Evolutionary conservation across 2,113 vertebrate species (phyloP).

Genomic region (Malaclemys terrapin): DNA sequence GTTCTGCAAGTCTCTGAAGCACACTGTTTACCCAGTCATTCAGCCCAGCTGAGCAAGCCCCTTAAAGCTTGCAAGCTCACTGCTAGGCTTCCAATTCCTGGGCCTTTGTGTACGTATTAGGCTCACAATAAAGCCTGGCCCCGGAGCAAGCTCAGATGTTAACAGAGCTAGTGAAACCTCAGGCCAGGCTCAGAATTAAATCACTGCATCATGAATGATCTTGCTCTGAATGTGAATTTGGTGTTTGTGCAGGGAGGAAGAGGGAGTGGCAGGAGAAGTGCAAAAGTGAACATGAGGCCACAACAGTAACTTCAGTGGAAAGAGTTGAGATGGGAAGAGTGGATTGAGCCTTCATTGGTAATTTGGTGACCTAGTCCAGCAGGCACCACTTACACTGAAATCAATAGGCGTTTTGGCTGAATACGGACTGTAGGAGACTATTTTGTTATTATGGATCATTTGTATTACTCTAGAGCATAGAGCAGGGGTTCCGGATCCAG

Average conservation of each 20-base stretch:
- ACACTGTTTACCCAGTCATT: slow-evolving; percentile 28
- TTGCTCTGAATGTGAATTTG: not conserved
- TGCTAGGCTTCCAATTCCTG: slow-evolving; percentile 31
- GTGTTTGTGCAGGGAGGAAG: not conserved
- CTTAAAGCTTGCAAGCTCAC: not conserved
- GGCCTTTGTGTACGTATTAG: slow-evolving; percentile 46
- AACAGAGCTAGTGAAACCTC: slow-evolving; percentile 38
- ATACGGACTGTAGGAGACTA: not conserved
- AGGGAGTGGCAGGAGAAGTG: not conserved
- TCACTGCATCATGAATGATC: not conserved
- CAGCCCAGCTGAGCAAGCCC: not conserved
- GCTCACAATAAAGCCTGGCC: slow-evolving; percentile 5
- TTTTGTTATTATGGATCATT: not conserved
- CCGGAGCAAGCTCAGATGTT: not conserved
- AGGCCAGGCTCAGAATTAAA: slow-evolving; percentile 39
- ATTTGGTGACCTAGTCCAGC: not conserved
- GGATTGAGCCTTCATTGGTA: slow-evolving; percentile 21
- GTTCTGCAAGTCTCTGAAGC: not conserved
- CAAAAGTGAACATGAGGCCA: not conserved
- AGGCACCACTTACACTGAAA: not conserved
- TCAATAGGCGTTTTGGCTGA: slow-evolving; percentile 15
- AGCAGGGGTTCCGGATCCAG: too few relatives aligned
- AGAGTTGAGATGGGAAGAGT: not conserved
- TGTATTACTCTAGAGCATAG: not conserved
- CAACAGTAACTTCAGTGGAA: rapidly evolving